Conservation (phyloP, 2,888 invertebrate species). For the Trichogramma dendrolimi region DNA sequence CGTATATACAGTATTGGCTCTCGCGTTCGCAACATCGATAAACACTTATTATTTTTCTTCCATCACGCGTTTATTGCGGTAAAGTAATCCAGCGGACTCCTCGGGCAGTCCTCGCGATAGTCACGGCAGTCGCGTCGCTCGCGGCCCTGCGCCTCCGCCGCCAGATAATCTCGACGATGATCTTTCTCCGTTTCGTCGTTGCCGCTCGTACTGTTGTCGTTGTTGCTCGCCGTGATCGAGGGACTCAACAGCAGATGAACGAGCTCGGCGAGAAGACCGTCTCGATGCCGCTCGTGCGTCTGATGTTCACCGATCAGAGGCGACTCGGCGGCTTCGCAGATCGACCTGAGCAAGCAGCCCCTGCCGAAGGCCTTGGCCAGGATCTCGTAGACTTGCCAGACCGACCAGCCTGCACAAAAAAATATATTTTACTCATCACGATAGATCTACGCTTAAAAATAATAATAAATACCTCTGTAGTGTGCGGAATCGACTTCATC, state of each 20-base stretch:
- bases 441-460: too few species aligned
- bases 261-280: conserved; percentile 71
- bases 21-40: too few species aligned
- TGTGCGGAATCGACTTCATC: conserved; percentile 44
- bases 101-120: conserved; percentile 4
- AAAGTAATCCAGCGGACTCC: conserved; percentile 16
- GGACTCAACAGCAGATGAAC: conserved; percentile 69
- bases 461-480: conserved; percentile 30
- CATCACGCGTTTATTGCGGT: not conserved
- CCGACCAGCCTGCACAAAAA: too few species aligned
- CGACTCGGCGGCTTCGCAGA: conserved; percentile 71
- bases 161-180: conserved; percentile 42
- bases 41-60: too few species aligned
- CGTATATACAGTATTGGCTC: too few species aligned
- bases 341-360: conserved; percentile 68
- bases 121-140: not conserved
- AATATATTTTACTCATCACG: too few species aligned
- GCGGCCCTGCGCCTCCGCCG: conserved; percentile 41
- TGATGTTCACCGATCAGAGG: conserved; percentile 57
- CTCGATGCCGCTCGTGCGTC: conserved; percentile 33
- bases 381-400: conserved; percentile 63
- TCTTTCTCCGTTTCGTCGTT: conserved; percentile 51
- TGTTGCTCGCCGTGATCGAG: conserved; percentile 32
- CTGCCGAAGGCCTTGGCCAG: conserved; percentile 59
- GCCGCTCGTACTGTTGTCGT: too few species aligned